Evolutionary conservation across 2,113 vertebrate species (phyloP).

Genomic region (Albula glossodonta): DNA sequence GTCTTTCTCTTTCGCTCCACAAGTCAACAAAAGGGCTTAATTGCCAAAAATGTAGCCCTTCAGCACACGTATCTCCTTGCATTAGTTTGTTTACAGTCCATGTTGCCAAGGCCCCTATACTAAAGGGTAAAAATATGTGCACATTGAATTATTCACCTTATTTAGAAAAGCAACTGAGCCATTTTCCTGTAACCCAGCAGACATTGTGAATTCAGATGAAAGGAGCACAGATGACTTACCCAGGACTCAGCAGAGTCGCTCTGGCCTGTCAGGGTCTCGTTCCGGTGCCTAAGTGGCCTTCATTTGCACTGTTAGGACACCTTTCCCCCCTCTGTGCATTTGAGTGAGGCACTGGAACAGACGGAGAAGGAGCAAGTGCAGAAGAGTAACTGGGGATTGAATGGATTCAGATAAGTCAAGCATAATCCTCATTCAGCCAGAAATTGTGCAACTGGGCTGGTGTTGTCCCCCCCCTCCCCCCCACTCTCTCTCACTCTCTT

Average conservation of each 20-base stretch:
- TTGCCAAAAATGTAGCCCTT: too few relatives aligned
- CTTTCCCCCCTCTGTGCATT: conserved; percentile 37
- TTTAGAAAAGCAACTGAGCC: background rate
- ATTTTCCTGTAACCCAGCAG: background rate
- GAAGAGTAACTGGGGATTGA: conserved; percentile 50
- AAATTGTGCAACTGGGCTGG: conserved; percentile 36
- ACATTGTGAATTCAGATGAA: background rate
- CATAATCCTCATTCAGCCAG: conserved; percentile 46
- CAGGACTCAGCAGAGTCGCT: conserved; percentile 51
- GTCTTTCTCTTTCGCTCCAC: too few relatives aligned
- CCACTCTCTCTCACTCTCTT: background rate
- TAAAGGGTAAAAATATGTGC: background rate
- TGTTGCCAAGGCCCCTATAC: background rate
- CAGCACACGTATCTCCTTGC: too few relatives aligned
- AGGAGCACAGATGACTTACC: conserved; percentile 9
- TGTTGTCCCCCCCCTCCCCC: conserved; percentile 16
- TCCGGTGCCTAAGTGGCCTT: conserved; percentile 59
- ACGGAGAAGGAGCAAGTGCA: conserved; percentile 18
- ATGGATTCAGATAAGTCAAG: conserved; percentile 53
- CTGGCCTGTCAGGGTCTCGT: conserved; percentile 44
- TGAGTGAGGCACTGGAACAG: conserved; percentile 36
- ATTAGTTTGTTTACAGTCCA: too few relatives aligned
- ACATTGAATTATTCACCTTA: conserved; percentile 15
- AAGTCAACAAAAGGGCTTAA: too few relatives aligned
- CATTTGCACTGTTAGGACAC: conserved; percentile 58